Evolutionary conservation across 2,888 invertebrate species (phyloP).

Genomic region (Sclerodermus sp.): DNA sequence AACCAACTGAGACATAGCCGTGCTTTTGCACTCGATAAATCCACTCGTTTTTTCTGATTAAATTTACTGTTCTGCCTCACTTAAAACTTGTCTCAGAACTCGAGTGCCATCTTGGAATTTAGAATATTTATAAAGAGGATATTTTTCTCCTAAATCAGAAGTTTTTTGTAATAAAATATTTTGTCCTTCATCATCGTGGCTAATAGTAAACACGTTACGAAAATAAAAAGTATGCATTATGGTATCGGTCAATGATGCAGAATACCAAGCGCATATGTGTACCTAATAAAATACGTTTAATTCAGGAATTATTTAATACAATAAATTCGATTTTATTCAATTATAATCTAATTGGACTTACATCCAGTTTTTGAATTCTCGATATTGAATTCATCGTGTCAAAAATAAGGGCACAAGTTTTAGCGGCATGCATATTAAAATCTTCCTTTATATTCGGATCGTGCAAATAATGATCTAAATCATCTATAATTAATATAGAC

Average conservation of each 20-base stretch:
- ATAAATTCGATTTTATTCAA: not conserved
- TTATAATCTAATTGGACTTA: conserved; percentile 14
- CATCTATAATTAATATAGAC: conserved; percentile 43
- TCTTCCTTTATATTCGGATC: conserved; percentile 18
- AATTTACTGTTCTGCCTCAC: not conserved
- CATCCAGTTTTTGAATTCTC: conserved; percentile 26
- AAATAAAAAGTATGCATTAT: conserved; percentile 24
- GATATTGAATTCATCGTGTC: conserved; percentile 43
- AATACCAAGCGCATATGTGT: conserved; percentile 22
- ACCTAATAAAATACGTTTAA: conserved; percentile 20
- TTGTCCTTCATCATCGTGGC: conserved; percentile 13
- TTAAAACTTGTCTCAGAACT: conserved; percentile 28
- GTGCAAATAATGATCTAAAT: conserved; percentile 40
- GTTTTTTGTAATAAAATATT: conserved; percentile 19
- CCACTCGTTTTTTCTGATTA: too few species aligned
- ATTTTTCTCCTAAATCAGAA: not conserved
- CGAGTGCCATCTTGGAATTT: conserved; percentile 35
- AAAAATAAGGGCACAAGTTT: conserved; percentile 36
- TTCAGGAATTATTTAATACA: not conserved
- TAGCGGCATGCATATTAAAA: conserved; percentile 32
- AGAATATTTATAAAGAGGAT: conserved; percentile 26
- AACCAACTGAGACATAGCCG: conserved; percentile 22
- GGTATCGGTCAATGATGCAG: conserved; percentile 5
- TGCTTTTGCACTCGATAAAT: too few species aligned
- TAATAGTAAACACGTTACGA: conserved; percentile 25